These are phyloP conservation scores for Lepilemur ruficaudatus DNA, from an alignment of 2,797 vertebrate genomes.

Conservation along the genomic window DNA sequence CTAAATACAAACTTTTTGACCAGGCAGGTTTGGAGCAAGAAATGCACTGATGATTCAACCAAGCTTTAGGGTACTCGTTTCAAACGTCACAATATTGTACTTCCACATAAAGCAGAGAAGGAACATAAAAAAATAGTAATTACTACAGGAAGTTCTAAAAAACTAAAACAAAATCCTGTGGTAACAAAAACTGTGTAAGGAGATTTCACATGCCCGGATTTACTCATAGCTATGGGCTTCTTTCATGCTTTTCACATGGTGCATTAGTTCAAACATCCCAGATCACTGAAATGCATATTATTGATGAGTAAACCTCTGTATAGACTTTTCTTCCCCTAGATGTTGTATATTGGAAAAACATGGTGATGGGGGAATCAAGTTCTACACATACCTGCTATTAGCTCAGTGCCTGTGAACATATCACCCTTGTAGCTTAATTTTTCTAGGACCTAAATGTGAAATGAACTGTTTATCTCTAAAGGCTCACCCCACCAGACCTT, in stretches of 20 bases:
- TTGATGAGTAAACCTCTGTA: neutral
- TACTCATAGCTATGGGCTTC: constrained; percentile 45
- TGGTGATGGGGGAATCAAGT: neutral
- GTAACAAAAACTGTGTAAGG: constrained; percentile 17
- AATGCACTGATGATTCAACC: constrained; percentile 32
- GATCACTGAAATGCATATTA: constrained; percentile 20
- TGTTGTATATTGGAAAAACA: neutral
- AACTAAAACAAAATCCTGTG: constrained; percentile 50
- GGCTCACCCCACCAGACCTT: neutral
- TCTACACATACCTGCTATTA: neutral
- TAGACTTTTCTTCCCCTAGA: neutral
- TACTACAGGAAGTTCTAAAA: constrained; percentile 53
- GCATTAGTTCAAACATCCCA: constrained; percentile 41
- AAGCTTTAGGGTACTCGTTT: neutral
- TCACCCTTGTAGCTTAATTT: neutral
- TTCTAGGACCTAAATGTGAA: constrained; percentile 6
- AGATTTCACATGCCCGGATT: constrained; percentile 52
- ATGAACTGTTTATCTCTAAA: constrained; percentile 15
- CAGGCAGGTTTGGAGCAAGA: constrained; percentile 37
- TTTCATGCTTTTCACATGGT: constrained; percentile 67
- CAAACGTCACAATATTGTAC: constrained; percentile 5
- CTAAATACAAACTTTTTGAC: constrained; percentile 33
- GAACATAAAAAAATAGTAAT: constrained; percentile 23
- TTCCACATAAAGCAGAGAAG: neutral
- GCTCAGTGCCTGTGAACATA: neutral